These are phyloP conservation scores for Tetragnatha montana DNA, from an alignment of 2,888 invertebrate species.

Conservation along the genomic window DNA sequence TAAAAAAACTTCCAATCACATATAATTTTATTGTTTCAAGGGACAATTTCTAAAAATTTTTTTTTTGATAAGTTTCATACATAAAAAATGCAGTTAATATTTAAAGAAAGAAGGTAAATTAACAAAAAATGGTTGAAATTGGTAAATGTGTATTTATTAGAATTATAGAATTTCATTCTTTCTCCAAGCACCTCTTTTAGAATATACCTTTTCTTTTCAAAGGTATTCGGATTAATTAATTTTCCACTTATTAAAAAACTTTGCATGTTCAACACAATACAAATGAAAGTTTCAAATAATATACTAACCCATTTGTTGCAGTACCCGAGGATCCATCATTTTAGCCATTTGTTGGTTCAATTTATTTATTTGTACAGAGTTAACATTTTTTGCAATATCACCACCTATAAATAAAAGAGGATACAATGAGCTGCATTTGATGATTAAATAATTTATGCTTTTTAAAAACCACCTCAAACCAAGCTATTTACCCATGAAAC, in stretches of 20 bases:
- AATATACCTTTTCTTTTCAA: background rate
- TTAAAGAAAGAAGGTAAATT: too few relatives aligned
- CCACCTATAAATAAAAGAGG: slow-evolving; percentile 81
- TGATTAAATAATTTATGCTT: too few relatives aligned
- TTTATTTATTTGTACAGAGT: slow-evolving; percentile 98
- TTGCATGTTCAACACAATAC: too few relatives aligned
- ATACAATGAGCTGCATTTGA: background rate
- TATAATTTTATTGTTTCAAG: background rate
- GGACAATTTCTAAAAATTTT: too few relatives aligned
- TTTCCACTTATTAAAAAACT: background rate
- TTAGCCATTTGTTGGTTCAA: slow-evolving; percentile 99
- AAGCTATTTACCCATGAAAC: background rate
- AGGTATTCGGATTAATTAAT: background rate
- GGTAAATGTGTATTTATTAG: background rate
- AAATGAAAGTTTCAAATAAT: background rate
- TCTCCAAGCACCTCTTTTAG: background rate
- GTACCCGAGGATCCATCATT: slow-evolving; percentile 99
- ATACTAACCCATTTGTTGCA: slow-evolving; percentile 89
- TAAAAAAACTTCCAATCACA: background rate
- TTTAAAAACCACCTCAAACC: too few relatives aligned
- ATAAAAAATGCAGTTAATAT: background rate
- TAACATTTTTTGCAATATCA: slow-evolving; percentile 99
- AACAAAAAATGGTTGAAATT: background rate
- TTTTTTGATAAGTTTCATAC: background rate
- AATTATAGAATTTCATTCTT: background rate